Evolutionary conservation across 2,113 vertebrate species (phyloP).

Genomic region (Cervus canadensis): DNA sequence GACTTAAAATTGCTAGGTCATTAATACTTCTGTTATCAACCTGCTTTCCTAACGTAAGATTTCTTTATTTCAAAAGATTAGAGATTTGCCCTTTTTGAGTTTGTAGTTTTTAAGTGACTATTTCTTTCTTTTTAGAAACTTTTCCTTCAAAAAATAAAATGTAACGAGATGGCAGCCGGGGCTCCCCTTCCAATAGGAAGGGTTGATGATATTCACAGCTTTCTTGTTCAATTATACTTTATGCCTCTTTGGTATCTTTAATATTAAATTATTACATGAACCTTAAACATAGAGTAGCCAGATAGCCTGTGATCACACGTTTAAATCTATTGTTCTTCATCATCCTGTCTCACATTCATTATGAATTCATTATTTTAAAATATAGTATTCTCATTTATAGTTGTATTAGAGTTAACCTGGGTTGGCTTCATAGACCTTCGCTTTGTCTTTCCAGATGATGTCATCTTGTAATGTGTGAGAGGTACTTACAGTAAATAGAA

Average conservation of each 20-base stretch:
- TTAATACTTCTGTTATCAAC: not conserved
- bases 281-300: not conserved
- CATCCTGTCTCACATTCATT: not conserved
- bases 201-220: not conserved
- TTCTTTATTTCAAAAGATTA: not conserved
- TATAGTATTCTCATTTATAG: not conserved
- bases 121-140: not conserved
- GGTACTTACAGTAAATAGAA: not conserved
- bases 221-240: not conserved
- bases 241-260: not conserved
- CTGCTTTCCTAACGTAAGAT: not conserved
- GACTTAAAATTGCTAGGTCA: not conserved
- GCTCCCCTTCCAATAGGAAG: not conserved
- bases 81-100: not conserved
- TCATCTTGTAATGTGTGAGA: not conserved
- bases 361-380: not conserved
- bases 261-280: not conserved
- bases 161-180: not conserved
- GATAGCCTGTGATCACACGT: not conserved
- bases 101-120: not conserved
- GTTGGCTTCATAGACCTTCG: not conserved
- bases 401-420: not conserved
- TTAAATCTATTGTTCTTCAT: not conserved
- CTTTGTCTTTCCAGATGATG: not conserved
- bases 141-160: slow-evolving; percentile 1